Percentiles rank a stretch among this genome's conserved stretches.
Evolutionary conservation across 2,888 invertebrate genomes (phyloP).

Genomic region (Branchipolynoe longqiensis): DNA sequence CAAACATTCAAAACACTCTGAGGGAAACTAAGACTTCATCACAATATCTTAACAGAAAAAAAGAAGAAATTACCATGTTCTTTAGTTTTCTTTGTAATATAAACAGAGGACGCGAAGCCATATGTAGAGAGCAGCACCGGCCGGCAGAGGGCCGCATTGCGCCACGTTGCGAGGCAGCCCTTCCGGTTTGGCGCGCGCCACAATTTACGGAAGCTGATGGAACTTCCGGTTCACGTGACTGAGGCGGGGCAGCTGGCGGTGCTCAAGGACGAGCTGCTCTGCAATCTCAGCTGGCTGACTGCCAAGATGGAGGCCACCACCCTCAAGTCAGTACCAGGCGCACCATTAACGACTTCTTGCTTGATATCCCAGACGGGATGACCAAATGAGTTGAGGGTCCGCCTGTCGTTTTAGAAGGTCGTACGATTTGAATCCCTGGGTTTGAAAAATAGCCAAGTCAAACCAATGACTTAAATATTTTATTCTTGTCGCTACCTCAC

Average conservation of each 20-base stretch:
- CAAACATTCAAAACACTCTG: no score
- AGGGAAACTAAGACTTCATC: no score
- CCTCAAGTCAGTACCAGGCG: conserved; percentile 68
- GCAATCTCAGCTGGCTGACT: conserved; percentile 72
- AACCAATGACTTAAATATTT: no score
- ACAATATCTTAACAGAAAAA: no score
- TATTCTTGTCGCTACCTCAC: no score
- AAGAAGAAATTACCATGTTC: no score
- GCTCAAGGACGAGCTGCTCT: conserved; percentile 73
- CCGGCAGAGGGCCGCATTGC: conserved; percentile 66
- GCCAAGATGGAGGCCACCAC: conserved; percentile 70
- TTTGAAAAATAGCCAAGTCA: no score
- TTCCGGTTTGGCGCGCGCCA: conserved; percentile 69
- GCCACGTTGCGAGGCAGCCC: conserved; percentile 73
- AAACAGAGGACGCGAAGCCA: conserved; percentile 71
- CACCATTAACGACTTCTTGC: no score
- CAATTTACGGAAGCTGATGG: conserved; percentile 74
- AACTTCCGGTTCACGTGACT: conserved; percentile 72
- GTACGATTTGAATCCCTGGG: no score
- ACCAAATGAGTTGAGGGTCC: no score
- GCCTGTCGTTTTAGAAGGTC: no score
- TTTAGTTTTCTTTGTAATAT: neutral
- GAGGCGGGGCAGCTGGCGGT: conserved; percentile 66
- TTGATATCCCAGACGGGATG: no score
- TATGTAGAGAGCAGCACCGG: conserved; percentile 69